Evolutionary conservation across 2,888 invertebrate species (phyloP).

Genomic region (Lamellibrachia satsuma): DNA sequence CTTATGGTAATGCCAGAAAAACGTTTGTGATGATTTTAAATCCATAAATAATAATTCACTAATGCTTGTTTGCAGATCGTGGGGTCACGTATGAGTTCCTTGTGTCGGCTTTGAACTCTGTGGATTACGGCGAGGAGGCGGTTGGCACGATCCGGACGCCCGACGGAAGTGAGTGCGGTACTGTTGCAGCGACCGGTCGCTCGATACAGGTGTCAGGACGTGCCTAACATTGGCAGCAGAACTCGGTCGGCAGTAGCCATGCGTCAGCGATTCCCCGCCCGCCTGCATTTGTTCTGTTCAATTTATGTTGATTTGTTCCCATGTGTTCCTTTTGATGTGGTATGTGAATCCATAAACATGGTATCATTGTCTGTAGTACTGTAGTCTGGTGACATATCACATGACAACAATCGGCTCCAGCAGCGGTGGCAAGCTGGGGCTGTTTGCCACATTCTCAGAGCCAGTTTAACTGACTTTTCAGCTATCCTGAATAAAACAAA

Average conservation of each 20-base stretch:
- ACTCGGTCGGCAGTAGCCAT: neutral
- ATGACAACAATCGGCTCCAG: neutral
- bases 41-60: neutral
- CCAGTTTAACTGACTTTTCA: constrained; percentile 29
- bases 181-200: constrained; percentile 43
- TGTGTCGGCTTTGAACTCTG: constrained; percentile 93
- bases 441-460: constrained; percentile 31
- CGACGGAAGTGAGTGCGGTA: constrained; percentile 77
- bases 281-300: constrained; percentile 8
- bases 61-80: constrained; percentile 38
- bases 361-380: neutral
- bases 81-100: constrained; percentile 87
- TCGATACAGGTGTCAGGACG: constrained; percentile 40
- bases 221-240: constrained; percentile 17
- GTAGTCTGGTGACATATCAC: neutral
- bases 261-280: neutral
- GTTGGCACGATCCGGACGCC: constrained; percentile 91
- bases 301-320: constrained; percentile 21
- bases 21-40: neutral
- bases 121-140: constrained; percentile 93
- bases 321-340: neutral
- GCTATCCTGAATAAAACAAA: neutral
- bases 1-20: neutral
- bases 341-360: neutral
- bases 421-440: constrained; percentile 22